Conservation (phyloP, 2,888 invertebrate species). For the Drosophila siamana region DNA sequence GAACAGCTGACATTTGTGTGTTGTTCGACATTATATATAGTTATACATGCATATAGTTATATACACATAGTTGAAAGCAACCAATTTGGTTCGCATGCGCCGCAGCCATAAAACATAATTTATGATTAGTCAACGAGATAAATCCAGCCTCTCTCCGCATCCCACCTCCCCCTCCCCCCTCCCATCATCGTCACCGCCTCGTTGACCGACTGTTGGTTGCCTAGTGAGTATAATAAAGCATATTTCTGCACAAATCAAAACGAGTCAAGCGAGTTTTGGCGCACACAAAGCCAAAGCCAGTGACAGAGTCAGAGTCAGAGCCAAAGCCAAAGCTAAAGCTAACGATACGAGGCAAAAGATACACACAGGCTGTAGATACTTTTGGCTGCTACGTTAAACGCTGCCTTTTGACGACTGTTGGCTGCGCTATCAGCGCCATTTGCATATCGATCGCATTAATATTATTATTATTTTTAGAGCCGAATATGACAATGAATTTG, state of each 20-base stretch:
- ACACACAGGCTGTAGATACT: constrained; percentile 39
- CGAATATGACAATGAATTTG: constrained; percentile 36
- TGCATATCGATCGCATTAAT: constrained; percentile 77
- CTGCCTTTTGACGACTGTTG: constrained; percentile 1
- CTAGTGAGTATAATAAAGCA: constrained; percentile 68
- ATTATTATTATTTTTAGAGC: constrained; percentile 41
- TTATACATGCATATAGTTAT: too few relatives aligned
- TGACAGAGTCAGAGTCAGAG: too few relatives aligned
- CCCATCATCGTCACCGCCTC: too few relatives aligned
- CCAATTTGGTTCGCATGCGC: constrained; percentile 66
- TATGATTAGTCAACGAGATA: constrained; percentile 67
- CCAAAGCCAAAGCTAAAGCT: too few relatives aligned
- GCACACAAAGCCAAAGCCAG: constrained; percentile 16
- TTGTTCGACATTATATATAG: constrained; percentile 39
- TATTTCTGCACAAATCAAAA: constrained; percentile 77
- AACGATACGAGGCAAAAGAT: constrained; percentile 5
- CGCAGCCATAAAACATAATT: constrained; percentile 74
- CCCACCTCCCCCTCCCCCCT: too few relatives aligned
- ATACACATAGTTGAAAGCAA: not conserved
- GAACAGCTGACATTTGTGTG: constrained; percentile 43
- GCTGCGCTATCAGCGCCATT: constrained; percentile 66
- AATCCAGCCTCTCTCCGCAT: constrained; percentile 21
- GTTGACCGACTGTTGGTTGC: not conserved
- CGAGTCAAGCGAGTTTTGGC: constrained; percentile 69
- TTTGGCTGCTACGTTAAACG: constrained; percentile 23